Evolutionary conservation across 2,797 vertebrate species (phyloP).

Genomic region (Notoglanidium macrostoma): DNA sequence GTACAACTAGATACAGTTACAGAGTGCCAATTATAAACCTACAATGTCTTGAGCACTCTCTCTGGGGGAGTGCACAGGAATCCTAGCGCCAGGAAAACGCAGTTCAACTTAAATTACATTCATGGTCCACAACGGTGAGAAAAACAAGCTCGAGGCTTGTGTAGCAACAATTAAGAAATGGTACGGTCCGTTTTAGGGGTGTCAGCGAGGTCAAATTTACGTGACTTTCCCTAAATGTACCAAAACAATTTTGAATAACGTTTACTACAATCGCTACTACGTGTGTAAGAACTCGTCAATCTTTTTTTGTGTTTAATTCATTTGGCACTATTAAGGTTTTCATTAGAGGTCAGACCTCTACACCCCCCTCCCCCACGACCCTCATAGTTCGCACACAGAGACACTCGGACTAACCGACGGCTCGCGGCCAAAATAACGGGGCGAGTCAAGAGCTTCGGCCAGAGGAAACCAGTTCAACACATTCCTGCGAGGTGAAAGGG

Average conservation of each 20-base stretch:
- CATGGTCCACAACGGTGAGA: background rate
- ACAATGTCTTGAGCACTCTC: background rate
- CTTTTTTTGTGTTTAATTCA: background rate
- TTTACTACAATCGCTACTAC: background rate
- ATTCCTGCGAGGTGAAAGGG: background rate
- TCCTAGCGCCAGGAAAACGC: background rate
- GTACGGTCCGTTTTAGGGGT: background rate
- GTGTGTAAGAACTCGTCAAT: background rate
- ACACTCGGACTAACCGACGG: background rate
- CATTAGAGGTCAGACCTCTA: background rate
- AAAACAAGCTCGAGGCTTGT: background rate
- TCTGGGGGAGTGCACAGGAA: background rate
- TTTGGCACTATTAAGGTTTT: background rate
- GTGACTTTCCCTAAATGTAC: background rate
- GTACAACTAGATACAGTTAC: background rate
- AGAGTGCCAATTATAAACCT: background rate
- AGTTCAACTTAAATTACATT: background rate
- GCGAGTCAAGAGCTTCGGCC: background rate
- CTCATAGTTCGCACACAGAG: background rate
- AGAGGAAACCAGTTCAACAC: background rate
- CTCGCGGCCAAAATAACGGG: conserved; percentile 7
- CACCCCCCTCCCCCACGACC: too few relatives aligned
- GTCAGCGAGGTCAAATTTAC: background rate
- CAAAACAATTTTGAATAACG: background rate
- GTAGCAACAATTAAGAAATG: background rate